Base-by-base conservation (phyloP, 2,888 invertebrate species). In the Pyralis farinalis region DNA sequence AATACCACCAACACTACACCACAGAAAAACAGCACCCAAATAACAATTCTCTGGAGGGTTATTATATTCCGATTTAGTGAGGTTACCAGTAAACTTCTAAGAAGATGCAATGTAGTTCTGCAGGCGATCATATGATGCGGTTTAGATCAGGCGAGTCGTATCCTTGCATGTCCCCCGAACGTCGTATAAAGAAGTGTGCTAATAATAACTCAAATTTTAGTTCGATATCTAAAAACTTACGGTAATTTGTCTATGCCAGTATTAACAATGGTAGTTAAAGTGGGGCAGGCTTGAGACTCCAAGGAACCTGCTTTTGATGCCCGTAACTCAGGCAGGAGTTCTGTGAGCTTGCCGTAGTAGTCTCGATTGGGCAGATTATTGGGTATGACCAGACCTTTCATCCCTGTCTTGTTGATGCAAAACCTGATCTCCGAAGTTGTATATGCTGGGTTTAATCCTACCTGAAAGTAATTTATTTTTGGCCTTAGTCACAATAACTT, bases 401-500 rank as follows among this genome's bases (percentile, higher is more conserved):
- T 82, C 0, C 90, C 91, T 0, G 94, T 94, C 80, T 95, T 95
- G 36, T 92, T 91, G 8, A 98, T 67, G 44, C 94, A 93, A 68
- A 93, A 96, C 38, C 92, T 88, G 1, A 97, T 60, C 70, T 98
- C 97, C 0, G 81, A 66, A 6, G 91, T 83, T 64, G 93, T 92
- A 67, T 95, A 97, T 0, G 91, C 90, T 0, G 97, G 94, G 66
- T 98, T 97, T 37, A 97, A 90, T 37, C 93, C 8, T n/a, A 25
- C 25, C 25, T 25, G 25, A 25, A n/a, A 25, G 16, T 4, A 16
- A 3, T 16, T 16, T 2, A 4, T 16, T 4, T 16, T 16, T 16
- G 4, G 2, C 16, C 4, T 16, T 16, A 16, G 16, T 4, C 2
- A 16, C 16, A n/a, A n/a, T n/a, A n/a, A n/a, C n/a, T n/a, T n/a